Base-by-base conservation (phyloP, 2,888 invertebrate species). In the Drosophila siamana region DNA sequence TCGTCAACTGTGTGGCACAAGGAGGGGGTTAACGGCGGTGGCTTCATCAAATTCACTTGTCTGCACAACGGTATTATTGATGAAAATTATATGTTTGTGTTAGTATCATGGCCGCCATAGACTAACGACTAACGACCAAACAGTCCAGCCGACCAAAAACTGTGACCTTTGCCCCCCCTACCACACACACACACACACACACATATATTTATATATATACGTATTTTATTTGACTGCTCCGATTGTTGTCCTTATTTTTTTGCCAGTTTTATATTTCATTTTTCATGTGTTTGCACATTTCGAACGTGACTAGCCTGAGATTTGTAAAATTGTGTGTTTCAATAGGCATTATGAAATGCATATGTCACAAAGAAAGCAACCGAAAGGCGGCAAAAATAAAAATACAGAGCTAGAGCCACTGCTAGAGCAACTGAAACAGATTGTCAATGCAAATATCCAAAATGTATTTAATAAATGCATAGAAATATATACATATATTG, bases 41-140 rank as follows among this genome's bases (percentile, higher is more conserved):
- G 72, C 79, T 80, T 79, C 81, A 80, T 79, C 79, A 79, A 80
- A 80, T 80, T 79, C 79, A 79, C 79, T 79, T 79, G 79, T 79
- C 79, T 79, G 81, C 72, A 65, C 66, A 78, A 63, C 67, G 74
- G 74, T 78, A 78, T 80, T 80, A 80, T 79, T 79, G 82, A 79
- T 80, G 80, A 79, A 81, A 80, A 79, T 80, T 80, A 79, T 82
- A 82, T 77, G 82, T 79, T 82, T 80, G 82, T 74, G 68, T 74
- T 78, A 66, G 78, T 74, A 78, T 79, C 78, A 73, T 73, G 52
- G 63, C 69, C 50, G 48, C 55, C 64, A 66, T 70, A 66, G 68
- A 73, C 41, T 44, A 64, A 56, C 57, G 55, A 28, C 64, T 52
- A 74, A 64, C 74, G 74, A 56, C 66, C 60, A 59, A 55, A 62